Conservation (phyloP, 2,888 invertebrate genomes). For the Diachrysia chrysitis region DNA sequence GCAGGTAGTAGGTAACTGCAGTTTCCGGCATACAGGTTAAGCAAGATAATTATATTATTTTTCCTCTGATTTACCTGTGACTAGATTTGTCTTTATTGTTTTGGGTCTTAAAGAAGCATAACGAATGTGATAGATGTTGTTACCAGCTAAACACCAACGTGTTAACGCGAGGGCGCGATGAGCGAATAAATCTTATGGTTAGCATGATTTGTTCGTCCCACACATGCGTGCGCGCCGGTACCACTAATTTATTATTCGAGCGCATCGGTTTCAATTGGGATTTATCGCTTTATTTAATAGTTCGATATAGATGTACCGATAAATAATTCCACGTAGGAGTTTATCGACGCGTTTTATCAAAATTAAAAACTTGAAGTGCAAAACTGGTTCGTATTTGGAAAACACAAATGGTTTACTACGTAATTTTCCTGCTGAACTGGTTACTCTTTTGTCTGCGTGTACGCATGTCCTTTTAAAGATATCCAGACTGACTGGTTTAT, state of each 20-base stretch:
- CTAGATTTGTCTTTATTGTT: not conserved
- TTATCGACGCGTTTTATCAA: conserved; percentile 36
- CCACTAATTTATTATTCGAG: conserved; percentile 59
- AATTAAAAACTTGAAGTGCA: conserved; percentile 38
- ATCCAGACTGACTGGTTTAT: conserved; percentile 57
- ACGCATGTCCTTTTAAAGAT: conserved; percentile 54
- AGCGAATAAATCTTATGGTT: conserved; percentile 49
- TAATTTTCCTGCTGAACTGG: conserved; percentile 53
- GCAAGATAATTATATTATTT: not conserved
- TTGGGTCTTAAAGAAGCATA: conserved; percentile 10
- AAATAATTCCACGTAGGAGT: conserved; percentile 37
- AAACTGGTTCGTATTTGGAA: conserved; percentile 47
- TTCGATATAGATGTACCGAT: conserved; percentile 42
- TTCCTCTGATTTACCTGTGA: not conserved
- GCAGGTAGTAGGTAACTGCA: conserved; percentile 2
- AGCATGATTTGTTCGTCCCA: conserved; percentile 59
- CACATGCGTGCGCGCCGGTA: conserved; percentile 47
- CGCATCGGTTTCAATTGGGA: conserved; percentile 57
- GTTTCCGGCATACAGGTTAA: not conserved
- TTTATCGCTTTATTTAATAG: conserved; percentile 57
- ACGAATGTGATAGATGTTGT: conserved; percentile 29
- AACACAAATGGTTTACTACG: conserved; percentile 51
- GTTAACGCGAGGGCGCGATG: conserved; percentile 39
- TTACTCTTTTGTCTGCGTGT: conserved; percentile 53
- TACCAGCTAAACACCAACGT: conserved; percentile 35